Evolutionary conservation across 2,113 vertebrate genomes (phyloP).

Genomic region (Crotophaga sulcirostris): DNA sequence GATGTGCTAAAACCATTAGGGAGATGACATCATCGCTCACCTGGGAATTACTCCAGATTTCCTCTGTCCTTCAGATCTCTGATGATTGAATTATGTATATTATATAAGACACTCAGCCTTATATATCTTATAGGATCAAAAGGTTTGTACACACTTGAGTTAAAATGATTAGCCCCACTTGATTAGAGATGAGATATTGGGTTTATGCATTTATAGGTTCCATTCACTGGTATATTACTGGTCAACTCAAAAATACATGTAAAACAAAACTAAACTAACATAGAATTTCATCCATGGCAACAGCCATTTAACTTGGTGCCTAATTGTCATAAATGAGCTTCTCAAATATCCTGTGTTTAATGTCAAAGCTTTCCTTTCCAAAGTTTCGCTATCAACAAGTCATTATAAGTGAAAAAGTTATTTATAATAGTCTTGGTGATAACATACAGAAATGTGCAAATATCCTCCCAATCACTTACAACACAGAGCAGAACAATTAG

Average conservation of each 20-base stretch:
- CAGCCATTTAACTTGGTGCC: neutral
- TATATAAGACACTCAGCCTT: neutral
- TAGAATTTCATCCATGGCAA: neutral
- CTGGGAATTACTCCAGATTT: neutral
- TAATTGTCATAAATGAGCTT: neutral
- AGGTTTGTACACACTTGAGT: neutral
- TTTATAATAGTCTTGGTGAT: neutral
- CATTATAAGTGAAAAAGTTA: neutral
- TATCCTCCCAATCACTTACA: neutral
- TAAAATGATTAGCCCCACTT: neutral
- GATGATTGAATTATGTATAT: neutral
- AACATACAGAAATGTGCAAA: neutral
- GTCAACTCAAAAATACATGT: neutral
- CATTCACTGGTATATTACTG: neutral
- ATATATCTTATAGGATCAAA: neutral
- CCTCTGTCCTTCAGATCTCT: neutral
- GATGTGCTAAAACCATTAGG: neutral
- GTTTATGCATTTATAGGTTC: neutral
- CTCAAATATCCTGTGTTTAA: conserved; percentile 13
- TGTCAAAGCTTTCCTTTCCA: neutral
- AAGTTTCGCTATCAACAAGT: neutral
- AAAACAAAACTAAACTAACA: neutral
- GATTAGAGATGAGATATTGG: neutral
- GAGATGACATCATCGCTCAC: neutral
- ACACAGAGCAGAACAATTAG: neutral